Evolutionary conservation across 2,888 invertebrate genomes (phyloP).

Genomic region (Pharmacophagus antenor): DNA sequence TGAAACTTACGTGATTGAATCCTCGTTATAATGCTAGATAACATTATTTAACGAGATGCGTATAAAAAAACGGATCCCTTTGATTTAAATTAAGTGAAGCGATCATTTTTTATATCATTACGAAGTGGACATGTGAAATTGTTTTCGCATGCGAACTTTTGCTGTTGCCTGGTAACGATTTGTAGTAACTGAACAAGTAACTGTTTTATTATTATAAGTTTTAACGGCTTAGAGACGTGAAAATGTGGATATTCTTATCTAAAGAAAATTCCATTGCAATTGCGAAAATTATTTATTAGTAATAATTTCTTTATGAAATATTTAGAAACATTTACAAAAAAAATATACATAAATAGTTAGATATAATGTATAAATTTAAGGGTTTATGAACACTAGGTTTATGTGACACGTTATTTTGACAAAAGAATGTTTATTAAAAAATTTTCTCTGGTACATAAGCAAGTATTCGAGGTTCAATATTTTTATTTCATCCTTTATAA

Average conservation of each 20-base stretch:
- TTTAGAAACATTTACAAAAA: too few species aligned
- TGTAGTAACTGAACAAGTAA: constrained; percentile 41
- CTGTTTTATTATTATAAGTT: constrained; percentile 35
- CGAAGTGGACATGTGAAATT: constrained; percentile 39
- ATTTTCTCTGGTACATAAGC: too few species aligned
- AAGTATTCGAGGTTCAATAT: too few species aligned
- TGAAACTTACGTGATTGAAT: constrained; percentile 45
- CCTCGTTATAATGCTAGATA: constrained; percentile 33
- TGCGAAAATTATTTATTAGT: too few species aligned
- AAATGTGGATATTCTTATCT: not conserved
- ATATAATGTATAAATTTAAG: too few species aligned
- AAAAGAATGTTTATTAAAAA: too few species aligned
- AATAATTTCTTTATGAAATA: too few species aligned
- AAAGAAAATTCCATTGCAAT: not conserved
- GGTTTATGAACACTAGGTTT: too few species aligned
- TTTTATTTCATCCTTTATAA: too few species aligned
- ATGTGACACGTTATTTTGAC: too few species aligned
- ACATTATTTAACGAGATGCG: constrained; percentile 37
- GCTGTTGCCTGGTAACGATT: constrained; percentile 42
- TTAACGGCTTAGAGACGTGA: constrained; percentile 31
- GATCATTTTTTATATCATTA: constrained; percentile 42
- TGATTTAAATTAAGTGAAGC: constrained; percentile 34
- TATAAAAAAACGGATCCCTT: constrained; percentile 39
- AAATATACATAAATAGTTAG: too few species aligned
- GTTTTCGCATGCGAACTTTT: constrained; percentile 43